A percentile compares a stretch with the other conserved stretches of the same genome.
Conservation (phyloP, 2,797 vertebrate genomes). For the Anas acuta region DNA sequence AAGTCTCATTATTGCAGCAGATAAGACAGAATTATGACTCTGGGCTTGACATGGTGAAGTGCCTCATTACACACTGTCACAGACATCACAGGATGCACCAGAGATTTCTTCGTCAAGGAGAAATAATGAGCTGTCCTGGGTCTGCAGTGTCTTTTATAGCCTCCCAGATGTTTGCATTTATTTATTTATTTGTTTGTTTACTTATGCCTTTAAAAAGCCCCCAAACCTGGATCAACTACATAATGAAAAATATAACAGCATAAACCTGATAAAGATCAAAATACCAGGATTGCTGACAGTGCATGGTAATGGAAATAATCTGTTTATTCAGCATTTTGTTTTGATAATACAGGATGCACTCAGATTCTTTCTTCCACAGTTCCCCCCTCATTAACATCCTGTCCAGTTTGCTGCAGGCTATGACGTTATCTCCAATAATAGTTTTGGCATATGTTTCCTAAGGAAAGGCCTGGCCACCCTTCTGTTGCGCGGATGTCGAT, state of each 20-base stretch:
- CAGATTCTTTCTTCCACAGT: constrained; percentile 7
- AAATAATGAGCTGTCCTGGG: constrained; percentile 71
- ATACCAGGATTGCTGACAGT: constrained; percentile 33
- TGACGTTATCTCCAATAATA: constrained; percentile 52
- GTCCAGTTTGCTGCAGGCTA: constrained; percentile 58
- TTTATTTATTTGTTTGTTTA: neutral
- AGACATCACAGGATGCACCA: constrained; percentile 55
- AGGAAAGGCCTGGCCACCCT: constrained; percentile 58
- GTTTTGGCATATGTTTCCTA: constrained; percentile 68
- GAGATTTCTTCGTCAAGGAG: constrained; percentile 49
- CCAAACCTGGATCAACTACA: neutral
- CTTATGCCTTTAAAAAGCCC: neutral
- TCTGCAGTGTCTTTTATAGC: constrained; percentile 36
- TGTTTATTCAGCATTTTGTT: constrained; percentile 48
- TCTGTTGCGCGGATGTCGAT: constrained; percentile 44
- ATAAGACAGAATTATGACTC: constrained; percentile 36
- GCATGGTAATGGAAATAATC: constrained; percentile 4
- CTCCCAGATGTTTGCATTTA: constrained; percentile 29
- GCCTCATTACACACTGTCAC: constrained; percentile 59
- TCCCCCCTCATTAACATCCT: constrained; percentile 50
- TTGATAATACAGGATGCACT: neutral
- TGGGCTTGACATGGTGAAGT: constrained; percentile 39
- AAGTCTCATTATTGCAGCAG: constrained; percentile 38
- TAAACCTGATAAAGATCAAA: constrained; percentile 53
- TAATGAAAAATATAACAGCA: constrained; percentile 32